Evolutionary conservation across 2,797 vertebrate genomes (phyloP), one percentile per base, ranked within the genome.

Genomic region (Ctenosaura bakeri): DNA sequence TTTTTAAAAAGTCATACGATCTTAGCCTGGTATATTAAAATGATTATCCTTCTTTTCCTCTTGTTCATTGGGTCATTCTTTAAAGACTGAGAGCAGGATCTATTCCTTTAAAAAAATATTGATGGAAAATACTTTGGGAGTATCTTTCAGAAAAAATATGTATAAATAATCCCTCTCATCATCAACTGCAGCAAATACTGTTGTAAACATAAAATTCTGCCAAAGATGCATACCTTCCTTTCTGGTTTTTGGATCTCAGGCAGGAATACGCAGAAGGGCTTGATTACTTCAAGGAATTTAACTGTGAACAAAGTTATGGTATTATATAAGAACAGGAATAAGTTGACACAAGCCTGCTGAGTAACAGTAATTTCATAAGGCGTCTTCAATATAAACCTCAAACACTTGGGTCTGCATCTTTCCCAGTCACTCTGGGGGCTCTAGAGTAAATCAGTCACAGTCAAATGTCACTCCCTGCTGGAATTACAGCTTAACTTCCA

Each of bases 281-380:
- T 98, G 94, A 98, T 98, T 87, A 98, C 97, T 96, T 98, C 98
- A 90, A 98, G 97, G 87, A 98, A 98, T 93, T 98, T 98, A 95
- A 98, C 98, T 98, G 95, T 10, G 88, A 0, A 13, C 73, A 92
- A 90, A 79, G 12, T 94, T 69, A 88, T 90, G 76, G 90, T 93
- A 74, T 14, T 38, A 59, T 20, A 83, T 86, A 92, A 81, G 54
- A 94, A 85, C 4, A 92, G 13, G 87, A 0, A 76, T 46, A 82
- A 9, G 80, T 1, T 35, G 38, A 35, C 29, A 82, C 71, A 83
- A 26, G 6, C 62, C 20, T 12, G 50, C 14, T 56, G 22, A 88
- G 16, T 38, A 38, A 6, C 1, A 54, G 50, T 22, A 88, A 82
- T 46, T 76, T 86, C 22, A 74, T n/a, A 7, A 76, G 54, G 87